These are phyloP conservation scores for Phrynocephalus guinanensis DNA, from an alignment of 2,797 vertebrate genomes.

Conservation along the genomic window DNA sequence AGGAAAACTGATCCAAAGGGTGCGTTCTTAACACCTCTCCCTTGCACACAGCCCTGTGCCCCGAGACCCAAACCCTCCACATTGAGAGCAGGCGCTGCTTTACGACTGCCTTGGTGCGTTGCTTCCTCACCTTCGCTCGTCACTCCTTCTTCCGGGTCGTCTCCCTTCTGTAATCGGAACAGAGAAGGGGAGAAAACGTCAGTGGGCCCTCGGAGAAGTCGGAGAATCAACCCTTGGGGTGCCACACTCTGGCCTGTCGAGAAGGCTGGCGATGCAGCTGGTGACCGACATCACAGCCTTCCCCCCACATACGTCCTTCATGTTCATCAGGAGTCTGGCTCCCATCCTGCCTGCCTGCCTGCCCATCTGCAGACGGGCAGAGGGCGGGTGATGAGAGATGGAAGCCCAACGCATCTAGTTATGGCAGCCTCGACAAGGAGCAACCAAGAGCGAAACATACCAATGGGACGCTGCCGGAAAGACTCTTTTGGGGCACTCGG, in stretches of 20 bases:
- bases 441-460: no score
- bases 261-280: not conserved
- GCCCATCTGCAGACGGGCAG: not conserved
- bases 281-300: no score
- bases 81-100: not conserved
- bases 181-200: constrained; percentile 36
- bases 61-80: not conserved
- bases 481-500: no score
- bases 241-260: not conserved
- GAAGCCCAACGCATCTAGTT: not conserved
- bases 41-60: not conserved
- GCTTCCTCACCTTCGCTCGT: constrained; percentile 92
- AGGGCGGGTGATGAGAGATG: not conserved
- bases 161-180: constrained; percentile 86
- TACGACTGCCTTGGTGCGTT: constrained; percentile 32
- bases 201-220: constrained; percentile 19
- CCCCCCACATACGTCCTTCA: no score
- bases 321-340: not conserved
- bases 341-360: not conserved
- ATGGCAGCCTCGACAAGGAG: no score
- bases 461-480: no score
- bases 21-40: no score
- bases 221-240: constrained; percentile 9
- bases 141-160: constrained; percentile 94
- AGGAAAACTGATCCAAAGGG: not conserved